These are phyloP conservation scores for Heliconius melpomene DNA, from an alignment of 1,140 invertebrate genomes.

Conservation along the genomic window DNA sequence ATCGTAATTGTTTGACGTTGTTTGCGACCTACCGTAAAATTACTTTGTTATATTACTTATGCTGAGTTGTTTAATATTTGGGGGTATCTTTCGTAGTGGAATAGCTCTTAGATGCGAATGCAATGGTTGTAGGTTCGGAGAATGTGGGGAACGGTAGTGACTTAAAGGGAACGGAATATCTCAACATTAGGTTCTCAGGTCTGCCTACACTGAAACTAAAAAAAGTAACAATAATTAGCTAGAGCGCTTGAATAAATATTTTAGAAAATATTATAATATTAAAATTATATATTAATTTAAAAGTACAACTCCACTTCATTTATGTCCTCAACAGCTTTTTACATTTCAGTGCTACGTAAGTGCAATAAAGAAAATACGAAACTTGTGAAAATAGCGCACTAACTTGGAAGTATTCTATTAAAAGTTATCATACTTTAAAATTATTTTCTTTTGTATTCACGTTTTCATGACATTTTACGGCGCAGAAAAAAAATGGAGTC, in stretches of 20 bases:
- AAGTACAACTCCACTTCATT: background rate
- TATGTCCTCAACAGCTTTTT: background rate
- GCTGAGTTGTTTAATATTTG: background rate
- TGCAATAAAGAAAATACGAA: slow-evolving; percentile 6
- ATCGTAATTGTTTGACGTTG: slow-evolving; percentile 16
- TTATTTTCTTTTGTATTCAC: background rate
- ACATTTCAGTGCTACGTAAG: background rate
- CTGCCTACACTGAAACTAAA: too few relatives aligned
- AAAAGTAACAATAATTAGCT: too few relatives aligned
- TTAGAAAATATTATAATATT: background rate
- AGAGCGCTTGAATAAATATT: background rate
- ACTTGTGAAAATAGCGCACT: background rate
- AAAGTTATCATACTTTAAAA: background rate
- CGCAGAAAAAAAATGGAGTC: background rate
- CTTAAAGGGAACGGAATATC: too few relatives aligned
- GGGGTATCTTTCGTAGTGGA: background rate
- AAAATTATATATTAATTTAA: background rate
- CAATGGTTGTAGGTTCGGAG: background rate
- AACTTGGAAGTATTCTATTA: background rate
- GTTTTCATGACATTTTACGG: background rate
- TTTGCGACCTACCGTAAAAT: slow-evolving; percentile 3
- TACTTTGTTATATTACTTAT: background rate
- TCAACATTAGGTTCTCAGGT: too few relatives aligned
- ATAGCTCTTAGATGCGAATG: background rate
- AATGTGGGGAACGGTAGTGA: too few relatives aligned